Conservation (phyloP, 2,888 invertebrate genomes). For the Nephrotoma appendiculata region DNA sequence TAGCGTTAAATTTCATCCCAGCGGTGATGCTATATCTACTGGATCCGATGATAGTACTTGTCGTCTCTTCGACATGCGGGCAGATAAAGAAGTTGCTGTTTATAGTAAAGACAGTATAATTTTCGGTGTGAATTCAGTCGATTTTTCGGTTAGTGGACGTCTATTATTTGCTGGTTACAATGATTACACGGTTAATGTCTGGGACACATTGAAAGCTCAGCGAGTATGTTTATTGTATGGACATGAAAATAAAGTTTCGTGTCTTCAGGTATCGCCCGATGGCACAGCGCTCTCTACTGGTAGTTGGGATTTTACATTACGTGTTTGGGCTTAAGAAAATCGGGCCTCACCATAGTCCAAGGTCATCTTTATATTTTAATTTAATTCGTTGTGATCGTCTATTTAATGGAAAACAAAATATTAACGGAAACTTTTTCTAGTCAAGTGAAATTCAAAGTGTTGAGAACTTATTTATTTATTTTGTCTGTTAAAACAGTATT, state of each 20-base stretch:
- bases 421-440: not conserved
- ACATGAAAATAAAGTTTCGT: conserved; percentile 90
- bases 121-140: conserved; percentile 95
- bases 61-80: conserved; percentile 91
- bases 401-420: not conserved
- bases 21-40: conserved; percentile 95
- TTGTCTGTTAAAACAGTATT: not conserved
- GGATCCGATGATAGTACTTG: conserved; percentile 98
- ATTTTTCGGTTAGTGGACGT: conserved; percentile 91
- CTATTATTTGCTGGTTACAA: conserved; percentile 96
- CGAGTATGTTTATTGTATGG: conserved; percentile 84
- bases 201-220: conserved; percentile 93
- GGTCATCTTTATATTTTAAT: not conserved
- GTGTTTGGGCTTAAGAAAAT: conserved; percentile 37
- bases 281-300: conserved; percentile 95
- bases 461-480: not conserved
- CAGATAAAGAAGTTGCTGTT: conserved; percentile 92
- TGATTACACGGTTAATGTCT: conserved; percentile 96
- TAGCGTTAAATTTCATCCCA: conserved; percentile 95
- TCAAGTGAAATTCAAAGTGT: not conserved
- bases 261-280: conserved; percentile 88
- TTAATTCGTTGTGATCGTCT: not conserved
- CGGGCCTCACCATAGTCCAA: not conserved
- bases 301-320: conserved; percentile 88
- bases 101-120: conserved; percentile 95